Evolutionary conservation across 2,113 vertebrate species (phyloP).

Genomic region (Chloroceryle aenea): DNA sequence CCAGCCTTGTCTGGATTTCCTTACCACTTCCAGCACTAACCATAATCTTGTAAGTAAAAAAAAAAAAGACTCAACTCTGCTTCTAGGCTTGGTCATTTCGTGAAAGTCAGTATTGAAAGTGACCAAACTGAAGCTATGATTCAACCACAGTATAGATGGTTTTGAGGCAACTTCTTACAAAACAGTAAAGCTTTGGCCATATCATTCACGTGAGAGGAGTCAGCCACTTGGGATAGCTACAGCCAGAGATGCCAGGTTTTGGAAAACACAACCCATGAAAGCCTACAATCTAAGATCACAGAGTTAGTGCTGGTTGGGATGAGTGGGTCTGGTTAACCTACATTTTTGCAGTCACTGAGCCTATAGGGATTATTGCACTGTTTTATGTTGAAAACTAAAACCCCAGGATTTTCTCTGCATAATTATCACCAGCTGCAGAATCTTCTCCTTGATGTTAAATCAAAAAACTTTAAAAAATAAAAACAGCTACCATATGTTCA

Average conservation of each 20-base stretch:
- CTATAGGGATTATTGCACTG: background rate
- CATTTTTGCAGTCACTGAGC: background rate
- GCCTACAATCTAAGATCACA: background rate
- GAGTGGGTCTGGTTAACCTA: background rate
- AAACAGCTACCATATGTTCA: constrained; percentile 23
- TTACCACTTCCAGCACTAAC: background rate
- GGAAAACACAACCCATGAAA: background rate
- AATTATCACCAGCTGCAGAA: constrained; percentile 50
- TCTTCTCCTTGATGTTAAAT: constrained; percentile 47
- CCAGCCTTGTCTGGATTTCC: background rate
- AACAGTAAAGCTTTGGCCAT: background rate
- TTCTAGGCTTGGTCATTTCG: background rate
- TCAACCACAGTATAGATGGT: background rate
- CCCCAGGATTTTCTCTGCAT: constrained; percentile 27
- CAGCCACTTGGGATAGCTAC: background rate
- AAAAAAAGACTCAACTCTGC: background rate
- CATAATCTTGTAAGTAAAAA: background rate
- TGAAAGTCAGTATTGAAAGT: background rate
- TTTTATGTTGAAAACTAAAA: constrained; percentile 40
- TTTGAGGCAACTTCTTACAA: background rate
- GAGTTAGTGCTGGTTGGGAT: background rate
- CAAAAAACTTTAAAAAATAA: constrained; percentile 48
- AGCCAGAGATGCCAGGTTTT: background rate
- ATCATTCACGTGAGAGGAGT: background rate
- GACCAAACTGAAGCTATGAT: background rate